Base-by-base conservation (phyloP, 1,140 invertebrate species). In the Subanguina moxae region DNA sequence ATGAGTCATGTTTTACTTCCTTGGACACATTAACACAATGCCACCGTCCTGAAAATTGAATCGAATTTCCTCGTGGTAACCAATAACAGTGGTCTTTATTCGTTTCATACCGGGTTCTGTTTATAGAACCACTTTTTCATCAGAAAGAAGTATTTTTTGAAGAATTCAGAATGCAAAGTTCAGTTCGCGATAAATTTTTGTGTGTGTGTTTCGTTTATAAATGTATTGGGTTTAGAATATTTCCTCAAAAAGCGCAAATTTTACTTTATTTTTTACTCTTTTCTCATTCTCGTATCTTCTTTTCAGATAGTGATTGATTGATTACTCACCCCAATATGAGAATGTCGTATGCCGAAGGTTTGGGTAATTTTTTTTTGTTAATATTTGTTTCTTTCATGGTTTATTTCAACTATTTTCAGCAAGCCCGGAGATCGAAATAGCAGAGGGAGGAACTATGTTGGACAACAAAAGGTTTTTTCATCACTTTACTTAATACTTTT, bases 261-360 rank as follows among this genome's bases (percentile, higher is more conserved):
- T 45, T 45, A 45, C 43, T 45, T 45, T 13, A 45, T 45, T 45
- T 45, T 45, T 13, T 45, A n/a, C n/a, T n/a, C n/a, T n/a, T n/a
- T n/a, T n/a, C n/a, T n/a, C n/a, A n/a, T n/a, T n/a, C n/a, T n/a
- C n/a, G n/a, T n/a, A n/a, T n/a, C 32, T 38, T 5, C 32, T 38
- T 38, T 38, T 38, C 11, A 38, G 32, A 38, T 38, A 38, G 3
- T 38, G 32, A 15, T 52, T 52, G 48, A 25, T 45, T 45, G 11
- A 52, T 19, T 5, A 21, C 23, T 19, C 15, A 3, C n/a, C 8
- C 3, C 27, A 28, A 5, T 61, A 97, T 69, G 67, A 69, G 67
- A 52, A 72, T 73, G 87, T 82, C 97, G 38, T 75, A 76, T 30
- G 65, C 71, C 21, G 77, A 78, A 25, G 77, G 77, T 21, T 56